Conservation (phyloP, 2,888 invertebrate genomes). For the Lepidocyrtinus sp. region DNA sequence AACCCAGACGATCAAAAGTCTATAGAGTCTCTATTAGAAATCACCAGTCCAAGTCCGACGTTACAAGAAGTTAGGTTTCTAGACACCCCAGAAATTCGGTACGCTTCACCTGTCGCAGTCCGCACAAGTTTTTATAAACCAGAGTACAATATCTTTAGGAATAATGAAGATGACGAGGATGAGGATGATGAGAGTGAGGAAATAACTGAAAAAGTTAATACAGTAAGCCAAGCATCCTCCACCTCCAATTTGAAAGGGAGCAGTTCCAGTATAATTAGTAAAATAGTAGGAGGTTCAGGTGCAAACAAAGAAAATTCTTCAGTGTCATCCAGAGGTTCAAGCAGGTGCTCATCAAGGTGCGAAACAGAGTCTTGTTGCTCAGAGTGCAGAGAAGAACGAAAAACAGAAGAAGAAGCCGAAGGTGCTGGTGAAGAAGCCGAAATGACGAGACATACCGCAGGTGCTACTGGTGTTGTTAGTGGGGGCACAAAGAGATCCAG, state of each 20-base stretch:
- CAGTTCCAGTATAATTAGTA: constrained; percentile 14
- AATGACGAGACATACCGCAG: constrained; percentile 57
- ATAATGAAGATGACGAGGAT: constrained; percentile 37
- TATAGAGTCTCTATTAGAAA: constrained; percentile 50
- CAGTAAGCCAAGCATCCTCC: neutral
- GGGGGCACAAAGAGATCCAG: constrained; percentile 51
- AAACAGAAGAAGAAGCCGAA: constrained; percentile 15
- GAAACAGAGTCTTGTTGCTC: constrained; percentile 46
- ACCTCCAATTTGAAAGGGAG: constrained; percentile 14
- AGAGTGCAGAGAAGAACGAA: constrained; percentile 37
- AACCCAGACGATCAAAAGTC: constrained; percentile 47
- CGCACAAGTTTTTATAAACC: constrained; percentile 22
- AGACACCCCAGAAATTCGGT: constrained; percentile 49
- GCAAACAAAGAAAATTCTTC: constrained; percentile 19
- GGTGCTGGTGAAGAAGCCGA: constrained; percentile 30
- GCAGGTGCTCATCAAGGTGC: constrained; percentile 36
- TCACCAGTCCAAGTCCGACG: constrained; percentile 52
- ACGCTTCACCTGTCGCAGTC: constrained; percentile 51
- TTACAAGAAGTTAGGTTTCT: constrained; percentile 52
- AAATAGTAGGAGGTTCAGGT: neutral
- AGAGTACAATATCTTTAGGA: constrained; percentile 4
- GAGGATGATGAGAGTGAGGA: constrained; percentile 31
- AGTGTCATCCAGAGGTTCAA: constrained; percentile 32
- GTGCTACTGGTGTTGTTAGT: constrained; percentile 22
- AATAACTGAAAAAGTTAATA: constrained; percentile 40